Evolutionary conservation across 2,888 invertebrate genomes (phyloP), one percentile per base, ranked within the genome.

Genomic region (Mayetiola destructor): DNA sequence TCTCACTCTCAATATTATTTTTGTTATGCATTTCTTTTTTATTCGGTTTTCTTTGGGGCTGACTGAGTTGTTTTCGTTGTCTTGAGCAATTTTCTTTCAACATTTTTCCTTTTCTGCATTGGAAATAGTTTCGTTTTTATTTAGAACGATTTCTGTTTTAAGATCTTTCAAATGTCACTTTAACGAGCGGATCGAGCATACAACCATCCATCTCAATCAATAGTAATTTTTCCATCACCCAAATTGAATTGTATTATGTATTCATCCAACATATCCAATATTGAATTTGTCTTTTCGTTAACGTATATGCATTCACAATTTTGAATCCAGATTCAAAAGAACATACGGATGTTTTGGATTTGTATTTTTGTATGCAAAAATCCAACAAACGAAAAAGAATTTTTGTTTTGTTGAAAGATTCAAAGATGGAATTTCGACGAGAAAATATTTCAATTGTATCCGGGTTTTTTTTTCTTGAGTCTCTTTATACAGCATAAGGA

Each of bases 181-280:
- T n/a, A n/a, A n/a, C n/a, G n/a, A n/a, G n/a, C n/a, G n/a, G n/a
- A n/a, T 23, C 27, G 14, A 23, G 27, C n/a, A 48, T 8, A 9
- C 8, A 48, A 48, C 27, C 27, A 48, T 48, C 27, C 48, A 48
- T 48, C 48, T 27, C 48, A 48, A 48, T 48, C 48, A 48, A 48
- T 48, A 48, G 27, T 27, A 27, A n/a, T 48, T 23, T 48, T 48
- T 48, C 27, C 48, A 48, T 48, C 48, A 48, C 48, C 6, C 27
- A 48, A 48, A 48, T 48, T 48, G 48, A 48, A 48, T 48, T 48
- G 48, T 27, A 48, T 27, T n/a, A 27, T 27, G n/a, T n/a, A n/a
- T n/a, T n/a, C n/a, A 21, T n/a, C 40, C 42, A 48, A 27, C 48
- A 48, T 48, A 27, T 48, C 48, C 27, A 48, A 48, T n/a, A n/a